Conservation (phyloP, 2,113 vertebrate species). For the Burhinus oedicnemus region DNA sequence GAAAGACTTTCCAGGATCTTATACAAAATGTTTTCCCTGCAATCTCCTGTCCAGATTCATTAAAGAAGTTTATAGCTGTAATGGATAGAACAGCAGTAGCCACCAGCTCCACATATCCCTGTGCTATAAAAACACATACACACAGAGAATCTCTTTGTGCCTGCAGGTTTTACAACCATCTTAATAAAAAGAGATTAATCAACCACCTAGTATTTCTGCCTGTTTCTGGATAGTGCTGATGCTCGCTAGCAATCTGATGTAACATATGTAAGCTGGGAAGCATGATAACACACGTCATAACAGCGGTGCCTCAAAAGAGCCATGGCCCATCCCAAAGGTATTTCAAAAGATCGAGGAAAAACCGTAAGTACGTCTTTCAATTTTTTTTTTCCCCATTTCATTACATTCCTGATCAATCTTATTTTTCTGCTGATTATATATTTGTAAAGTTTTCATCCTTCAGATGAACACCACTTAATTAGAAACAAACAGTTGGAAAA, state of each 20-base stretch:
- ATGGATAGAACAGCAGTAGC: neutral
- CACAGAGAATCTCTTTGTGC: neutral
- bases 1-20: neutral
- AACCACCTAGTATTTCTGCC: neutral
- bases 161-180: neutral
- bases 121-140: neutral
- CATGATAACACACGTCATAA: neutral
- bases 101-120: neutral
- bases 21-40: neutral
- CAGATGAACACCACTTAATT: neutral
- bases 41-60: neutral
- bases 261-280: neutral
- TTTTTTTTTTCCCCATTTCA: neutral
- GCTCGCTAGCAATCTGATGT: neutral
- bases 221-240: neutral
- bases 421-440: neutral
- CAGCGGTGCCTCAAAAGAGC: neutral
- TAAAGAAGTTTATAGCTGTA: conserved; percentile 18
- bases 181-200: neutral
- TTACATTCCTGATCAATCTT: neutral
- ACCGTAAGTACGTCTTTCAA: neutral
- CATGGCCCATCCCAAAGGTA: neutral
- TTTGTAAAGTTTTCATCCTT: neutral
- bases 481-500: neutral
- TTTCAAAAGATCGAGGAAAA: neutral